A percentile compares a stretch with the other conserved stretches of the same genome.
Evolutionary conservation across 2,113 vertebrate species (phyloP).

Genomic region (Malurus cyaneus): DNA sequence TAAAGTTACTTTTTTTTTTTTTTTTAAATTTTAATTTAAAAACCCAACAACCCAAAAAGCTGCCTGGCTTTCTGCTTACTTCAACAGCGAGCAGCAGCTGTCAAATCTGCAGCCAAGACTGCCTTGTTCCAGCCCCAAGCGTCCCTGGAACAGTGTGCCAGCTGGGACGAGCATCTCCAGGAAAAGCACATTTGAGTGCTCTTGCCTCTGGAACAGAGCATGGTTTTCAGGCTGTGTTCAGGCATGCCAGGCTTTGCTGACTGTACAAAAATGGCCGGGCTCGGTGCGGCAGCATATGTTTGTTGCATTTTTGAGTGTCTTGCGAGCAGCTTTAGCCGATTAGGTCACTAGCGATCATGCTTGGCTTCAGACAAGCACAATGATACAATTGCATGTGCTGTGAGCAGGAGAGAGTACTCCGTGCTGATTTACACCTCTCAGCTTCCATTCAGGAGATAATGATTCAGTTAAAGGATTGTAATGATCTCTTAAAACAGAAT

Average conservation of each 20-base stretch:
- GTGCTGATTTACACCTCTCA: not conserved
- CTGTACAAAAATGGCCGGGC: slow-evolving; percentile 7
- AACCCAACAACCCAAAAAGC: not conserved
- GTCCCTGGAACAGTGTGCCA: not conserved
- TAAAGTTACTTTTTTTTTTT: not conserved
- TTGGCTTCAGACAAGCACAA: slow-evolving; percentile 1
- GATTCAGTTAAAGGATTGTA: not conserved
- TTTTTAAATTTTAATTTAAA: too few species aligned
- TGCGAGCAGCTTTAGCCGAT: slow-evolving; percentile 15
- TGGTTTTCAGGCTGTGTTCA: slow-evolving; percentile 6
- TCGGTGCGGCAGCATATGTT: not conserved
- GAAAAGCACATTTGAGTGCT: not conserved
- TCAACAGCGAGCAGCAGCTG: not conserved
- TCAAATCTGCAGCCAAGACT: slow-evolving; percentile 1
- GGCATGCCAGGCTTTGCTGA: slow-evolving; percentile 50
- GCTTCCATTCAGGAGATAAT: not conserved
- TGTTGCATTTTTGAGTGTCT: slow-evolving; percentile 2
- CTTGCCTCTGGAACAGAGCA: not conserved
- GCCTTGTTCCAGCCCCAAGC: slow-evolving; percentile 11
- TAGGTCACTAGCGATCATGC: not conserved
- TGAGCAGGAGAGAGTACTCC: not conserved
- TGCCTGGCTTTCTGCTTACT: not conserved
- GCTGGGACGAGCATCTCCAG: slow-evolving; percentile 15
- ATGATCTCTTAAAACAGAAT: not conserved
- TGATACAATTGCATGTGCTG: not conserved